Base-by-base conservation (phyloP, 2,797 vertebrate species). In the Ctenopoma multispine region DNA sequence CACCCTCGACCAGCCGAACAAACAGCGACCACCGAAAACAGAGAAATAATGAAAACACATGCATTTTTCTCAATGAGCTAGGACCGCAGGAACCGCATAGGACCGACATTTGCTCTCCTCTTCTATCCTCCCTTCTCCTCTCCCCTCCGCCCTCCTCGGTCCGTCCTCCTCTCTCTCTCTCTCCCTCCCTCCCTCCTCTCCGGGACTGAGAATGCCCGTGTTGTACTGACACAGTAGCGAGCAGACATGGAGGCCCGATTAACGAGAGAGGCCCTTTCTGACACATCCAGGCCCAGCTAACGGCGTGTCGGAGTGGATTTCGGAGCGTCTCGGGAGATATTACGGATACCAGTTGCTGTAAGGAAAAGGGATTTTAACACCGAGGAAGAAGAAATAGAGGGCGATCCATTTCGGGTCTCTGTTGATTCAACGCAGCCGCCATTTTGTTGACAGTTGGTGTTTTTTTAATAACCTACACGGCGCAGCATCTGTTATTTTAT, bases 351-450 rank as follows among this genome's bases (percentile, higher is more conserved):
- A 69, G 54, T 53, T 34, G 84, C 82, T 82, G 83, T 84, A 82
- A 89, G 86, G 81, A 87, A 67, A 63, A 40, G 7, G 66, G 70
- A 84, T 87, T 87, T 88, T 63, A 63, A 44, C 70, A 31, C 54
- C 75, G 69, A 73, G 70, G 79, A 74, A 63, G 82, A 69, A 86
- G 84, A 75, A 93, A 84, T 89, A 91, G 77, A 88, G 72, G 86
- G 87, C 89, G 93, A 94, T 93, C 94, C 94, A 95, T 95, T 95
- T 95, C 94, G 92, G 91, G 90, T 91, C 90, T 95, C 89, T 95
- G 94, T 95, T 95, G 94, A 95, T 95, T 95, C 94, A 94, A 93
- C 94, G 90, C 92, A 92, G 93, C 94, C 94, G 94, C 94, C 94
- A 95, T 95, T 95, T 95, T 95, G 94, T 95, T 95, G 94, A 95